Conservation (phyloP, 2,888 invertebrate species). For the Napeogenes sylphis region DNA sequence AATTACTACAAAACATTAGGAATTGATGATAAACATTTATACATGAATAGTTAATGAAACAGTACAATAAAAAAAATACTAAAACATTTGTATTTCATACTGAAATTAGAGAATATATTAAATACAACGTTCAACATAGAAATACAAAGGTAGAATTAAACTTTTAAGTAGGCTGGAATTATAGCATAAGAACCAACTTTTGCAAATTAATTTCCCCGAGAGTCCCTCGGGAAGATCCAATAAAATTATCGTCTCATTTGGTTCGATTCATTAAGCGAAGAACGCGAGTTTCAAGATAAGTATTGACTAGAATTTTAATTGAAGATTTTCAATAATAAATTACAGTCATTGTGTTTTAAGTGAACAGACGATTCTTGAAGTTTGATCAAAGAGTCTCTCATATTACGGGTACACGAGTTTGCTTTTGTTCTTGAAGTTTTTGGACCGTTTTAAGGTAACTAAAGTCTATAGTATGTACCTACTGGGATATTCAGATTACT, state of each 20-base stretch:
- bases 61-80: no score
- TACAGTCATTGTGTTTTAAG: slow-evolving; percentile 8
- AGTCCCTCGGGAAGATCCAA: slow-evolving; percentile 26
- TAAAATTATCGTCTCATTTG: slow-evolving; percentile 27
- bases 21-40: no score
- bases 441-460: no score
- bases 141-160: background rate
- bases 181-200: background rate
- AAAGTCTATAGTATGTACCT: no score
- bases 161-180: slow-evolving; percentile 3
- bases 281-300: background rate
- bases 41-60: no score
- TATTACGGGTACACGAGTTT: background rate
- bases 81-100: no score
- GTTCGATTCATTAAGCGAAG: slow-evolving; percentile 24
- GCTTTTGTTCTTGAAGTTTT: background rate
- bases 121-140: background rate
- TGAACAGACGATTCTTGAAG: slow-evolving; percentile 8
- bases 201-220: slow-evolving; percentile 28
- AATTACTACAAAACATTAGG: no score
- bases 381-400: background rate
- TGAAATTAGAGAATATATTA: background rate
- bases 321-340: slow-evolving; percentile 12
- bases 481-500: no score
- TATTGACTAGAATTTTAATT: slow-evolving; percentile 7